A percentile compares a stretch with the other conserved stretches of the same genome.
Evolutionary conservation across 1,140 invertebrate genomes (phyloP).

Genomic region (Trachymyrmex cornetzi): DNA sequence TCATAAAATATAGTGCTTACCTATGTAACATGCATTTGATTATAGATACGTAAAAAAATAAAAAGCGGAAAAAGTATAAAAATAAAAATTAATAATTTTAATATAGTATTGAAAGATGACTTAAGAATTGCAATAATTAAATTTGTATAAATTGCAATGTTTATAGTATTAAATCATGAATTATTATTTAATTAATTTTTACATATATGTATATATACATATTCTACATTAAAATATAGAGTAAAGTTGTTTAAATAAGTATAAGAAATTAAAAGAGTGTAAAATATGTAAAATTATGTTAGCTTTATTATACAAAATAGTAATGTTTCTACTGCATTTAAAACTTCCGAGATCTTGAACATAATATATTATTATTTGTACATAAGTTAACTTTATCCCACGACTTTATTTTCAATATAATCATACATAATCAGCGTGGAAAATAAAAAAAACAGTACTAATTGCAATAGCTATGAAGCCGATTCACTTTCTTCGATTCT

Average conservation of each 20-base stretch:
- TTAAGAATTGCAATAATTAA: neutral
- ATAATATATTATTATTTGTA: conserved; percentile 18
- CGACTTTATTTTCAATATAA: conserved; percentile 4
- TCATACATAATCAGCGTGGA: conserved; percentile 11
- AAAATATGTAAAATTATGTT: neutral
- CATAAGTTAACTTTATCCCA: conserved; percentile 7
- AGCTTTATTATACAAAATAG: conserved; percentile 29
- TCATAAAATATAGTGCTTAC: neutral
- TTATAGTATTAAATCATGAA: neutral
- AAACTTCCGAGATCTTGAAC: conserved; percentile 3
- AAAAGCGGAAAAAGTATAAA: neutral
- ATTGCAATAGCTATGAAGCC: neutral
- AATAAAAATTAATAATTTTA: neutral
- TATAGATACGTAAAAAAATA: neutral
- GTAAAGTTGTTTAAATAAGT: neutral
- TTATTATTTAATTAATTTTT: neutral
- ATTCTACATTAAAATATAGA: conserved; percentile 15
- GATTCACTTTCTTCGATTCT: conserved; percentile 27
- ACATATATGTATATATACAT: neutral
- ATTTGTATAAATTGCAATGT: neutral
- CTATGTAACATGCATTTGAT: neutral
- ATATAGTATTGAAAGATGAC: neutral
- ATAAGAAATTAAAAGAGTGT: neutral
- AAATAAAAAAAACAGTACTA: conserved; percentile 28
- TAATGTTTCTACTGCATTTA: conserved; percentile 13